Conservation (phyloP, 2,113 vertebrate genomes). For the Cygnus buccinator region DNA sequence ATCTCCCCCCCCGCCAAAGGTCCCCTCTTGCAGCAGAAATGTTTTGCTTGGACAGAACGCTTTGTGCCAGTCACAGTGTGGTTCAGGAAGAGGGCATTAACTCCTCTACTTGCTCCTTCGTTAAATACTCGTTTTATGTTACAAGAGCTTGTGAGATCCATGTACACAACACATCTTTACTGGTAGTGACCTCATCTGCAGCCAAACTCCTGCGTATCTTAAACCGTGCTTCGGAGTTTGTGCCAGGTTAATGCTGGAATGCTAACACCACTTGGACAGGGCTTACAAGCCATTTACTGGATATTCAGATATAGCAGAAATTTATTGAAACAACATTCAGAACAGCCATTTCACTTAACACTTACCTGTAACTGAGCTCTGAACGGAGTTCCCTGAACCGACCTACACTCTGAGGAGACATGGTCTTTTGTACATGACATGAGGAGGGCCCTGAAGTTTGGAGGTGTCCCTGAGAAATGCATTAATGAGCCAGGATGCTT, state of each 20-base stretch:
- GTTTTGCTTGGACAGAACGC: constrained; percentile 26
- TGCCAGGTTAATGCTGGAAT: not conserved
- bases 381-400: not conserved
- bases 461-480: constrained; percentile 66
- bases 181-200: not conserved
- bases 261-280: not conserved
- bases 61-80: not conserved
- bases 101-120: not conserved
- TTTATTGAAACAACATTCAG: not conserved
- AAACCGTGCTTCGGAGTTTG: not conserved
- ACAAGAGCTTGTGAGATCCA: not conserved
- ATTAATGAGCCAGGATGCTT: constrained; percentile 41
- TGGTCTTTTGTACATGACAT: not conserved
- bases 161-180: not conserved
- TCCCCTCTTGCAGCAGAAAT: not conserved
- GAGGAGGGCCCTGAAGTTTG: not conserved
- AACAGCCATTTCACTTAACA: not conserved
- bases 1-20: not conserved
- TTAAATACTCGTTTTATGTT: not conserved
- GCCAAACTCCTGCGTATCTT: not conserved
- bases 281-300: not conserved
- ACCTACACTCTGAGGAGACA: constrained; percentile 52
- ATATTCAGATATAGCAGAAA: not conserved
- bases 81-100: not conserved
- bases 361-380: constrained; percentile 43